phyloP scores from a whole-genome alignment of 2,113 vertebrate genomes.

The Callionymus lyra region DNA sequence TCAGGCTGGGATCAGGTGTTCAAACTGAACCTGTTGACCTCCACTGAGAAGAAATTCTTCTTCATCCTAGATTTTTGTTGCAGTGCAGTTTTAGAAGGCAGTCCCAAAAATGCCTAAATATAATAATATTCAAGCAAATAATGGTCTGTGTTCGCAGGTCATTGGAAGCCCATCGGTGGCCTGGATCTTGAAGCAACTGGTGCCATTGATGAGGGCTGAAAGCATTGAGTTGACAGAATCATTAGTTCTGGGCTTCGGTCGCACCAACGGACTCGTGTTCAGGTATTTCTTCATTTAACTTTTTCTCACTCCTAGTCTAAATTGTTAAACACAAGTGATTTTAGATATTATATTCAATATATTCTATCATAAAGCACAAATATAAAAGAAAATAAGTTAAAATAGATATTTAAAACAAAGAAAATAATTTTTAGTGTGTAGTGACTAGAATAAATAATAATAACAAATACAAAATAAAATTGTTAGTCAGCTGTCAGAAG shows the following conservation, averaged over 20 bases:
- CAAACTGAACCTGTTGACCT: conserved; percentile 33
- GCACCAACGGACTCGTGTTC: conserved; percentile 92
- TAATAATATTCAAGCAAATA: neutral
- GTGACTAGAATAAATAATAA: no score
- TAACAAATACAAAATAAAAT: no score
- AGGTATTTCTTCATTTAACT: conserved; percentile 66
- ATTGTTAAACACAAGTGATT: no score
- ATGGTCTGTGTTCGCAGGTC: conserved; percentile 69
- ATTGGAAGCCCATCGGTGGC: conserved; percentile 89
- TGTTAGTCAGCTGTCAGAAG: no score
- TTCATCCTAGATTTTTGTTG: neutral
- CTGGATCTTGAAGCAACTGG: conserved; percentile 90
- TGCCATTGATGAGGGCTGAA: conserved; percentile 95
- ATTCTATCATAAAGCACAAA: no score
- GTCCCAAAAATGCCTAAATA: neutral
- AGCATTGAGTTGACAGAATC: conserved; percentile 95
- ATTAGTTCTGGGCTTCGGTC: conserved; percentile 92
- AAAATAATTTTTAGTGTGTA: no score
- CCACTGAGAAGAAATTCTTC: no score
- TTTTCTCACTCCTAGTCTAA: no score
- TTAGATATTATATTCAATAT: no score
- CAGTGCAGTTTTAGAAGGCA: neutral
- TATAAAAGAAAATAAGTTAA: no score
- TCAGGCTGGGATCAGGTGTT: conserved; percentile 38
- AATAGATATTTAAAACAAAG: no score